These are phyloP conservation scores for Zygogramma bicolorata DNA, from an alignment of 2,888 invertebrate genomes.

Conservation along the genomic window DNA sequence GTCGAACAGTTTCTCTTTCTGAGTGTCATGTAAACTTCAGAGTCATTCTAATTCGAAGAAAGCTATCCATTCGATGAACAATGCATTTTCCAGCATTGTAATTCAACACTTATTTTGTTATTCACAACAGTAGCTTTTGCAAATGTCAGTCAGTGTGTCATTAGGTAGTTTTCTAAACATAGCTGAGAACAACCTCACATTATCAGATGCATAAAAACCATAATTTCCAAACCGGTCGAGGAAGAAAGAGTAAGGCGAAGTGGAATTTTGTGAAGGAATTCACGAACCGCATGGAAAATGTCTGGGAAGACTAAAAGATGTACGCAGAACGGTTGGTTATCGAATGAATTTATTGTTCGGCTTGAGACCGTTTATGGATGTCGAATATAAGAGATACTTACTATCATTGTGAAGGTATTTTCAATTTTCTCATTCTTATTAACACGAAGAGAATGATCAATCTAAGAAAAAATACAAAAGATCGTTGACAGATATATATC, in stretches of 20 bases:
- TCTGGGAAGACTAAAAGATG: conserved; percentile 5
- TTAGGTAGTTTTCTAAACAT: conserved; percentile 45
- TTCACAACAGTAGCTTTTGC: conserved; percentile 31
- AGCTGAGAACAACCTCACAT: conserved; percentile 42
- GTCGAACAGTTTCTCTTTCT: background rate
- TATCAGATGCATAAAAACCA: conserved; percentile 42
- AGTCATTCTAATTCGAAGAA: conserved; percentile 6
- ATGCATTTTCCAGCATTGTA: conserved; percentile 27
- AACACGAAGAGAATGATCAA: background rate
- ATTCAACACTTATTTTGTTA: conserved; percentile 26
- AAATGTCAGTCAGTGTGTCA: conserved; percentile 52
- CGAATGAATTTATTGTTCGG: conserved; percentile 4
- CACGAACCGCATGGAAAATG: conserved; percentile 15
- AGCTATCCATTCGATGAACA: conserved; percentile 17
- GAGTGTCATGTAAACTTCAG: background rate
- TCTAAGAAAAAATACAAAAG: no score
- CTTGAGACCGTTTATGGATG: conserved; percentile 14
- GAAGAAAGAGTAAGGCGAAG: conserved; percentile 8
- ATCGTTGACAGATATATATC: no score
- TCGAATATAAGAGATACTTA: background rate
- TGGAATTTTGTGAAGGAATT: conserved; percentile 16
- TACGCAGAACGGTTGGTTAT: conserved; percentile 15
- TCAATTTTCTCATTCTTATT: background rate
- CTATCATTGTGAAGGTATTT: background rate
- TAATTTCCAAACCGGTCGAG: conserved; percentile 43